Percentiles rank a stretch among this genome's conserved stretches.
phyloP scores from a whole-genome alignment of 2,797 vertebrate genomes.

The Aldrovandia affinis region DNA sequence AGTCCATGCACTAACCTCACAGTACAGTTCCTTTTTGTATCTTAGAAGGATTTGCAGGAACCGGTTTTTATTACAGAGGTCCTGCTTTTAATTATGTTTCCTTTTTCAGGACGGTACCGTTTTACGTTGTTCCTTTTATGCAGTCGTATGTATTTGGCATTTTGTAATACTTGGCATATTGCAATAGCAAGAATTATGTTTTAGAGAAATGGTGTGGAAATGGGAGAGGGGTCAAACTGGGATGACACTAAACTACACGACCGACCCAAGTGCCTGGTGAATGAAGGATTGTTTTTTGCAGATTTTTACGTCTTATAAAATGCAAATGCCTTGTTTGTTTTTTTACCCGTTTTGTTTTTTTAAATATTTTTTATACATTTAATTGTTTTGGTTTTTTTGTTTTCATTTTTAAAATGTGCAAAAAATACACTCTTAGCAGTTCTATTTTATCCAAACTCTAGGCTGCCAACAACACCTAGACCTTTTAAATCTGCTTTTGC shows the following conservation, averaged over 20 bases:
- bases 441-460: slow-evolving; percentile 67
- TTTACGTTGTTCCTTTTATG: slow-evolving; percentile 35
- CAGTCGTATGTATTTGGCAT: slow-evolving; percentile 30
- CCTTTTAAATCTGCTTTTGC: slow-evolving; percentile 75
- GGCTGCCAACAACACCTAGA: slow-evolving; percentile 67
- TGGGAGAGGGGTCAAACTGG: slow-evolving; percentile 34
- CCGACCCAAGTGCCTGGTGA: slow-evolving; percentile 87
- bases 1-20: slow-evolving; percentile 78
- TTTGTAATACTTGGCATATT: slow-evolving; percentile 25
- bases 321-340: slow-evolving; percentile 49
- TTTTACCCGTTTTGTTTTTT: slow-evolving; percentile 68
- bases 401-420: slow-evolving; percentile 18
- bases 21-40: slow-evolving; percentile 53
- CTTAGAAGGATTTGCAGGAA: slow-evolving; percentile 72
- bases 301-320: slow-evolving; percentile 23
- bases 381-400: slow-evolving; percentile 49
- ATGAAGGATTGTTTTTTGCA: slow-evolving; percentile 84
- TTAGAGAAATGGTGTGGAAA: slow-evolving; percentile 45
- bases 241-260: slow-evolving; percentile 59
- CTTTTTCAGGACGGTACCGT: slow-evolving; percentile 60
- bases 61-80: slow-evolving; percentile 78
- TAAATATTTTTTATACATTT: slow-evolving; percentile 58
- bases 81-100: slow-evolving; percentile 54
- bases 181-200: slow-evolving; percentile 22
- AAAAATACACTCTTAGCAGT: slow-evolving; percentile 29